These are phyloP conservation scores for Pseudachorutes palmiensis DNA, from an alignment of 1,140 invertebrate genomes.

Conservation along the genomic window DNA sequence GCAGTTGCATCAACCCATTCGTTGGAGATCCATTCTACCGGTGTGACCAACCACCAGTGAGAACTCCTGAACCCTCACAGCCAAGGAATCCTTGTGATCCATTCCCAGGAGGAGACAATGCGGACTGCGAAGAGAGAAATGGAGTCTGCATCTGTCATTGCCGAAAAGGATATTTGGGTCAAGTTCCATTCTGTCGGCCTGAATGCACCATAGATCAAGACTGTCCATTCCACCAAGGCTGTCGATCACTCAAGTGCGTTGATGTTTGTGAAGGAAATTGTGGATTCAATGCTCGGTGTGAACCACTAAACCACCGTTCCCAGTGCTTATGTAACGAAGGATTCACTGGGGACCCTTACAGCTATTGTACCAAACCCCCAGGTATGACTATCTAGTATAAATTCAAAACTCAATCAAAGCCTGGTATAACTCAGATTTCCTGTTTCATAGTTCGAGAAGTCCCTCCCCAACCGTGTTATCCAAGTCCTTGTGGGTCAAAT, in stretches of 20 bases:
- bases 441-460: background rate
- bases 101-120: conserved; percentile 42
- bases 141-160: conserved; percentile 46
- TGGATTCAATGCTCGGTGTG: conserved; percentile 50
- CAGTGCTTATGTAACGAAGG: conserved; percentile 41
- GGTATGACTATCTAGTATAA: too few relatives aligned
- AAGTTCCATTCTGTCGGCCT: conserved; percentile 8
- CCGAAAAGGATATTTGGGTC: conserved; percentile 20
- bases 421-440: too few relatives aligned
- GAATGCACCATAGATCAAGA: conserved; percentile 39
- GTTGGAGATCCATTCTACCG: conserved; percentile 49
- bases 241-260: conserved; percentile 46
- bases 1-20: conserved; percentile 56
- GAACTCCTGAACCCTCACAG: background rate
- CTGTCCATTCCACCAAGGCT: conserved; percentile 33
- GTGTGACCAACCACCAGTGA: conserved; percentile 55
- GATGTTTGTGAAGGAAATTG: conserved; percentile 68
- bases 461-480: conserved; percentile 38
- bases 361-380: conserved; percentile 4
- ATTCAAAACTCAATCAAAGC: too few relatives aligned
- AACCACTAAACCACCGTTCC: conserved; percentile 40
- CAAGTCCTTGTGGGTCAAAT: conserved; percentile 40
- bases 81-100: conserved; percentile 36
- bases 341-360: conserved; percentile 1
- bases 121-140: conserved; percentile 1